Evolutionary conservation across 1,140 invertebrate species (phyloP), one percentile per base, ranked within the genome.

Genomic region (Drosophila seguyi): DNA sequence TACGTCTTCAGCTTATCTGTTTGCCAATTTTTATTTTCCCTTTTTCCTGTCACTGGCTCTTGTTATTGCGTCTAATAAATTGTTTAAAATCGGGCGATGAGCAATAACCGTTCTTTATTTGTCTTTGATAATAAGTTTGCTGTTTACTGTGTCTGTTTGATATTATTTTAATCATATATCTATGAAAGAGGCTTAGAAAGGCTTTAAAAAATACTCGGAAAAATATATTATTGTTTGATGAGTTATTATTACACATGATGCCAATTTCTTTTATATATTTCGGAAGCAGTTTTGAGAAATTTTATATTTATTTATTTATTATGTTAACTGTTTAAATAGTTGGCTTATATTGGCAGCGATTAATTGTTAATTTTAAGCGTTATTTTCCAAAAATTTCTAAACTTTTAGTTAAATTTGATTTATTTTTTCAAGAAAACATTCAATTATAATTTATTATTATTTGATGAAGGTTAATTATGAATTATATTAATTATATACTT

Each of bases 1-100:
- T 57, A 58, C 38, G 50, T 58, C 18, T 58, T 72, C 14, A 20
- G 52, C 66, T 72, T 68, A 72, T 72, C 66, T 34, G 36, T 36
- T 71, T 57, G 44, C 66, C 68, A 72, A 50, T 41, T 72, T 72
- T 25, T 38, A 13, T 71, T 58, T 71, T 31, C 13, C 68, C 57
- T 71, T 69, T 14, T 34, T 4, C n/a, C 16, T 16, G 44, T 41
- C 36, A 27, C n/a, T 22, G 20, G 45, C 7, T 16, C 16, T 14
- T 53, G 65, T 27, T 68, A 39, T 66, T 66, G 60, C 45, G 45
- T 16, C 27, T 65, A 44, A 61, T n/a, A 36, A 65, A 47, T 27
- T 27, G 27, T 25, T 71, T 31, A 36, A 71, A 71, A 39, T 58
- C 47, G 14, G 50, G 10, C 20, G 34, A 57, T 72, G 68, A 72